These are phyloP conservation scores for Gasterosteus aculeatus DNA, from an alignment of 2,113 vertebrate genomes.

Conservation along the genomic window DNA sequence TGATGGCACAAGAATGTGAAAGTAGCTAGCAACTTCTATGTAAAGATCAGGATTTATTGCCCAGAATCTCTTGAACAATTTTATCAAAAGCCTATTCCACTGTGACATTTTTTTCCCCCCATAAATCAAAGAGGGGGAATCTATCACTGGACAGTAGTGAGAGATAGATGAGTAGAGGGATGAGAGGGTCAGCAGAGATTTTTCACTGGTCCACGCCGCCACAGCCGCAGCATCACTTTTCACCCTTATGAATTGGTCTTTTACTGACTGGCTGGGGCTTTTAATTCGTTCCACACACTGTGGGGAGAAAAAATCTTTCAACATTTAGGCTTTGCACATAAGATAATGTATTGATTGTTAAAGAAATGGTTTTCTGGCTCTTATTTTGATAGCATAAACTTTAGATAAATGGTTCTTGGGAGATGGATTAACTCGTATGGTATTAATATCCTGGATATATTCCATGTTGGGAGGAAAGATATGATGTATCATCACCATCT, in stretches of 20 bases:
- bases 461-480: slow-evolving; percentile 49
- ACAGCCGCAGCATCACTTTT: slow-evolving; percentile 88
- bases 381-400: slow-evolving; percentile 73
- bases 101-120: slow-evolving; percentile 95
- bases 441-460: slow-evolving; percentile 62
- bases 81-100: slow-evolving; percentile 99
- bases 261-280: slow-evolving; percentile 87
- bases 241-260: slow-evolving; percentile 90
- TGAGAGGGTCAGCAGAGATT: slow-evolving; percentile 96
- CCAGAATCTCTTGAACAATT: slow-evolving; percentile 99
- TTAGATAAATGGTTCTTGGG: slow-evolving; percentile 69
- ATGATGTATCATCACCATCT: slow-evolving; percentile 34
- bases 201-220: slow-evolving; percentile 90
- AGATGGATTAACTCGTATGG: slow-evolving; percentile 57
- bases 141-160: slow-evolving; percentile 96
- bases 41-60: slow-evolving; percentile 99
- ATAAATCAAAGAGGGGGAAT: slow-evolving; percentile 98
- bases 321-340: slow-evolving; percentile 81
- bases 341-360: slow-evolving; percentile 82
- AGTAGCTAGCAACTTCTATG: slow-evolving; percentile 93
- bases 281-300: slow-evolving; percentile 86
- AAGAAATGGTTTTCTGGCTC: slow-evolving; percentile 71
- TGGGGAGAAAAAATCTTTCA: slow-evolving; percentile 56
- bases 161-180: slow-evolving; percentile 98
- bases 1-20: slow-evolving; percentile 97